A percentile compares a stretch with the other conserved stretches of the same genome.
These are phyloP conservation scores for Saguinus midas DNA, from an alignment of 2,113 vertebrate species.

Conservation along the genomic window DNA sequence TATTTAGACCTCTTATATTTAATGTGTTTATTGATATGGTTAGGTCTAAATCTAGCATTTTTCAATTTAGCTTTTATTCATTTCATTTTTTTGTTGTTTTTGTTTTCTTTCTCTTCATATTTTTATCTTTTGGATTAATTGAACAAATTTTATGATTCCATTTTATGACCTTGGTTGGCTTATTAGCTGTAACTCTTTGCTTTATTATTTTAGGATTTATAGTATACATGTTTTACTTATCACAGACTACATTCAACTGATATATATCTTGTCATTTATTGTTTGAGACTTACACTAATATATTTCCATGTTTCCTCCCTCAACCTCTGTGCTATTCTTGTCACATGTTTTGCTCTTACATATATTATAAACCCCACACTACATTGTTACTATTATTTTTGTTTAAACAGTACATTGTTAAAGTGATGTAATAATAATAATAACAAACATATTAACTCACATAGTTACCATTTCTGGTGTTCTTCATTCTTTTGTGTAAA, in stretches of 20 bases:
- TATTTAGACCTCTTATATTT: slow-evolving; percentile 9
- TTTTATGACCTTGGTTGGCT: neutral
- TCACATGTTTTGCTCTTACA: neutral
- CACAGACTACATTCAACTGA: neutral
- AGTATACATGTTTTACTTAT: neutral
- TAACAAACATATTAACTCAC: neutral
- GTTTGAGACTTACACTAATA: neutral
- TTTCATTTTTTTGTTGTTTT: neutral
- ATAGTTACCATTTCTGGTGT: neutral
- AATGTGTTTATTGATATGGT: neutral
- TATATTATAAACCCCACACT: neutral
- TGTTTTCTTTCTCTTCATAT: neutral
- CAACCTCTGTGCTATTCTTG: neutral
- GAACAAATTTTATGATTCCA: neutral
- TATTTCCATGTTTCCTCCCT: neutral
- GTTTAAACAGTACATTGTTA: neutral
- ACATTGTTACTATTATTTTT: neutral
- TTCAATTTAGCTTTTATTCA: neutral
- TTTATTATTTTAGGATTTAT: neutral
- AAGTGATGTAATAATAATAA: neutral
- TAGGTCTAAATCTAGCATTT: neutral
- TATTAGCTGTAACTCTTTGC: neutral
- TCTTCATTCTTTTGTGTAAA: neutral
- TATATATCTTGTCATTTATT: neutral
- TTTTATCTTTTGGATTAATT: neutral